Conservation (phyloP, 2,888 invertebrate genomes). For the Diaphora mendica region DNA sequence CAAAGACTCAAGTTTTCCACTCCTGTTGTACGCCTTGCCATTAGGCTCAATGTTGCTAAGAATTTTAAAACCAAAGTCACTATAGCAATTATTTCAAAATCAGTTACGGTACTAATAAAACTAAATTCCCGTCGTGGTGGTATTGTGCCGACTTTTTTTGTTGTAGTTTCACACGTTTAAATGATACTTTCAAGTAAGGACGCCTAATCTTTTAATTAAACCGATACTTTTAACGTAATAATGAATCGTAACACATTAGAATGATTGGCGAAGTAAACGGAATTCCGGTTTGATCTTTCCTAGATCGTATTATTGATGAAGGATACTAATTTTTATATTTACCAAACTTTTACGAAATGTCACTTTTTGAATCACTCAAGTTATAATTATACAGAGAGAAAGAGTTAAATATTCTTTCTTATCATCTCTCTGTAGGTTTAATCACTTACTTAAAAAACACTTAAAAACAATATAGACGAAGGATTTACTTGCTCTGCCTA, state of each 20-base stretch:
- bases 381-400: background rate
- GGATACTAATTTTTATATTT: background rate
- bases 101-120: slow-evolving; percentile 13
- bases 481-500: too few species aligned
- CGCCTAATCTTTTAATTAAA: background rate
- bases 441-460: too few species aligned
- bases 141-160: slow-evolving; percentile 7
- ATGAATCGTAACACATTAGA: background rate
- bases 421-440: background rate
- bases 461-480: too few species aligned
- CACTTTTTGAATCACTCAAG: background rate
- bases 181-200: slow-evolving; percentile 2
- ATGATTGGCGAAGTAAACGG: background rate
- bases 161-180: slow-evolving; percentile 12
- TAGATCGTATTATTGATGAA: background rate
- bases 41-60: slow-evolving; percentile 5
- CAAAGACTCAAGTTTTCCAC: slow-evolving; percentile 35
- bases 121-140: slow-evolving; percentile 11
- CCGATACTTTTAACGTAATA: background rate
- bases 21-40: slow-evolving; percentile 22
- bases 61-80: slow-evolving; percentile 4
- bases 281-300: background rate
- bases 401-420: background rate
- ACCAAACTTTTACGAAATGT: background rate
- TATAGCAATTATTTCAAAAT: slow-evolving; percentile 12